phyloP scores from a whole-genome alignment of 1,140 invertebrate genomes.

The Aphidius ervi region DNA sequence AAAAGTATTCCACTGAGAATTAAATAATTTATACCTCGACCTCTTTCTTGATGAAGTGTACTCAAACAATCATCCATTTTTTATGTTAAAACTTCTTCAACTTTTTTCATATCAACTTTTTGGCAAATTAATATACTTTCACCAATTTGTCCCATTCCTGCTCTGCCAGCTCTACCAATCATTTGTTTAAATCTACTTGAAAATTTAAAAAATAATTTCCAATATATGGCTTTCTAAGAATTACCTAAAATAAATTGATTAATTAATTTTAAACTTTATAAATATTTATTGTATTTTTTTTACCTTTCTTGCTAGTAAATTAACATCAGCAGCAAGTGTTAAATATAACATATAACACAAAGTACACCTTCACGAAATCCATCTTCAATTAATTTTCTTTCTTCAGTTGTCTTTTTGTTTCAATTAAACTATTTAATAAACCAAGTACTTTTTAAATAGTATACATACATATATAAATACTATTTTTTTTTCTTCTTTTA shows the following conservation, averaged over 20 bases:
- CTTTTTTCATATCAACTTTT: conserved; percentile 52
- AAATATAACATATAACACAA: conserved; percentile 89
- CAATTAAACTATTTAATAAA: conserved; percentile 82
- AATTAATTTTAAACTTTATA: background rate
- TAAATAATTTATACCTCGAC: conserved; percentile 59
- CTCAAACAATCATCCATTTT: conserved; percentile 69
- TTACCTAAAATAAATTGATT: conserved; percentile 58
- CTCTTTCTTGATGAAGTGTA: conserved; percentile 57
- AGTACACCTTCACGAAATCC: conserved; percentile 75
- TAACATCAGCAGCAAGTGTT: conserved; percentile 93
- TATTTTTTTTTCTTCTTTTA: conserved; percentile 70
- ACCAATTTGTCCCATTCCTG: conserved; percentile 72
- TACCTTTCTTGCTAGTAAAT: conserved; percentile 87
- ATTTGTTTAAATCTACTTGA: conserved; percentile 92
- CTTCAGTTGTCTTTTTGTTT: conserved; percentile 72
- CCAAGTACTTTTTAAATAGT: conserved; percentile 92
- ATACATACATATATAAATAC: conserved; percentile 84
- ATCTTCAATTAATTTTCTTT: conserved; percentile 82
- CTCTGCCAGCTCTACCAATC: conserved; percentile 79
- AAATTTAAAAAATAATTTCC: conserved; percentile 74
- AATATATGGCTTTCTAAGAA: conserved; percentile 79
- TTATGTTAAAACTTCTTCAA: conserved; percentile 57
- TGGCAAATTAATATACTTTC: conserved; percentile 75
- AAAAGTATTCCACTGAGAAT: conserved; percentile 68
- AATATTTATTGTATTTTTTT: background rate